phyloP scores from a whole-genome alignment of 1,140 invertebrate species.

The Brachionus rotundiformis region DNA sequence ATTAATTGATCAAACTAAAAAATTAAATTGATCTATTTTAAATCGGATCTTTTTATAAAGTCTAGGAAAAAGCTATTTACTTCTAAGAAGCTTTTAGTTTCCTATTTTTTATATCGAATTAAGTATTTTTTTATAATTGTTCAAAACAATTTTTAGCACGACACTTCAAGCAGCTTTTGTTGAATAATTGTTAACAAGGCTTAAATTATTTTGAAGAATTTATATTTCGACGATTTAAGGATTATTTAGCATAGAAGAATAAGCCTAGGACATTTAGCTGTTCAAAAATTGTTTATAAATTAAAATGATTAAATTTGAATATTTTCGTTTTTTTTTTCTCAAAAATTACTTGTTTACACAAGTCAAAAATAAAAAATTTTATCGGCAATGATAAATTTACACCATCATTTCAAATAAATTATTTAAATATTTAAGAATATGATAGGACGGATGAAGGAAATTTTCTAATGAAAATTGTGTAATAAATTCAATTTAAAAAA shows the following conservation, averaged over 20 bases:
- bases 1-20: background rate
- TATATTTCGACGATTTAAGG: background rate
- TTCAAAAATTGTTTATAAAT: background rate
- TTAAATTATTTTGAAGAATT: background rate
- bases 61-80: background rate
- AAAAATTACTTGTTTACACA: no score
- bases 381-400: background rate
- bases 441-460: background rate
- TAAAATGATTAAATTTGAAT: background rate
- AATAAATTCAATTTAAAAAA: background rate
- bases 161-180: conserved; percentile 4
- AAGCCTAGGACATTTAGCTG: background rate
- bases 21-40: background rate
- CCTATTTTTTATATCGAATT: background rate
- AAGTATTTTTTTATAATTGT: background rate
- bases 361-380: no score
- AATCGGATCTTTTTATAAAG: background rate
- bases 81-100: background rate
- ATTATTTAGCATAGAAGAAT: background rate
- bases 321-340: background rate
- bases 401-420: background rate
- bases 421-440: background rate
- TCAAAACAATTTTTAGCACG: background rate
- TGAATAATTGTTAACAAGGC: background rate
- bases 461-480: background rate